phyloP scores from a whole-genome alignment of 2,113 vertebrate genomes.

The Aegithalos caudatus region DNA sequence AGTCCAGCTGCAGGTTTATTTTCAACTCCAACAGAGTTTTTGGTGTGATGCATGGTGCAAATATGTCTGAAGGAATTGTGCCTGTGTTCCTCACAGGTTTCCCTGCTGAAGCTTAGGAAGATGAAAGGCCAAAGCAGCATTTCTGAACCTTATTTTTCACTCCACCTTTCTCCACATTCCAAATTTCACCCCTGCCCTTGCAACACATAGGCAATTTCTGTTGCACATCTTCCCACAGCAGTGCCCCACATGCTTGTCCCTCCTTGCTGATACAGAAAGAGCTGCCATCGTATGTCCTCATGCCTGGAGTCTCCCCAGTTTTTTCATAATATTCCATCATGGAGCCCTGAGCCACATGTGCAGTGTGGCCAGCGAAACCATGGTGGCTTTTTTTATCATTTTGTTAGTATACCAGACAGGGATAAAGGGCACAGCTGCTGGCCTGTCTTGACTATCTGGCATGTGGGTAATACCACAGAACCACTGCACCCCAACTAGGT shows the following conservation, averaged over 20 bases:
- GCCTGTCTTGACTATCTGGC: background rate
- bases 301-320: background rate
- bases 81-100: background rate
- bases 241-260: background rate
- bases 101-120: background rate
- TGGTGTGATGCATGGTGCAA: background rate
- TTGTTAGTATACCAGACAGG: background rate
- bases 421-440: background rate
- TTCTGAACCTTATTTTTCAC: background rate
- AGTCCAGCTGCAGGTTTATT: background rate
- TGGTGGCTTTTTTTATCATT: background rate
- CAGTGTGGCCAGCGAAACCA: background rate
- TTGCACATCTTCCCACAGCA: background rate
- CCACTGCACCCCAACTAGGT: background rate
- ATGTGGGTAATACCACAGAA: background rate
- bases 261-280: background rate
- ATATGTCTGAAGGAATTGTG: background rate
- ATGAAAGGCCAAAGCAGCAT: background rate
- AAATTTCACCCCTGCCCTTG: background rate
- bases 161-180: background rate
- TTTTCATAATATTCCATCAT: background rate
- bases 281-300: accelerated
- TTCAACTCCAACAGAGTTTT: background rate
- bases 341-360: background rate
- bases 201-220: background rate